Conservation (phyloP, 2,113 vertebrate genomes). For the Scomber japonicus region DNA sequence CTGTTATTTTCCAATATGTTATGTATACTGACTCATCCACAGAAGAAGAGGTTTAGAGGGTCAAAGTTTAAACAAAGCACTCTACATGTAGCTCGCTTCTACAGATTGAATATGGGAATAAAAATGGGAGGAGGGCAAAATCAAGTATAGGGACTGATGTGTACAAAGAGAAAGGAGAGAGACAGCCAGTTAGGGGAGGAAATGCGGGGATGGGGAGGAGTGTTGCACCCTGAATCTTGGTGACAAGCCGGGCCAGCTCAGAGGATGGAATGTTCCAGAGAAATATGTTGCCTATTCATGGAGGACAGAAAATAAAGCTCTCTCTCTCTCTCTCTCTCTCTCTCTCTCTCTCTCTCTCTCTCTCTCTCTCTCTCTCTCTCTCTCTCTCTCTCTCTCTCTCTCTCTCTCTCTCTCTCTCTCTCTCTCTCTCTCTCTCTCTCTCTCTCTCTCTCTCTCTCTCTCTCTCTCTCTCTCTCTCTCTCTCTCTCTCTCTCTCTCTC, state of each 20-base stretch:
- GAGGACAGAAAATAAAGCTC: constrained; percentile 76
- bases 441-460: no score
- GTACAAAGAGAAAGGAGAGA: constrained; percentile 3
- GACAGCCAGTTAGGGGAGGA: constrained; percentile 31
- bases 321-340: constrained; percentile 16
- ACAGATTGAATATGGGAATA: background rate
- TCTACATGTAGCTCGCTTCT: background rate
- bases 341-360: constrained; percentile 27
- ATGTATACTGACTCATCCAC: background rate
- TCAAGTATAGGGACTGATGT: background rate
- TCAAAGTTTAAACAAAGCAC: background rate
- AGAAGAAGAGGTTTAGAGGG: background rate
- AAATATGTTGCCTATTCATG: constrained; percentile 80
- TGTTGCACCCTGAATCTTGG: constrained; percentile 68
- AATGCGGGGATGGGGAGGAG: constrained; percentile 59
- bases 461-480: no score
- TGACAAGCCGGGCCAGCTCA: constrained; percentile 71
- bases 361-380: background rate
- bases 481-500: no score
- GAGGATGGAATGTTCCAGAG: constrained; percentile 79
- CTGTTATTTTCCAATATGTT: background rate
- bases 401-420: no score
- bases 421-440: no score
- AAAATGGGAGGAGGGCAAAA: background rate
- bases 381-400: no score